These are phyloP conservation scores for Pantelozetes paolii DNA, from an alignment of 2,888 invertebrate species.

Conservation along the genomic window DNA sequence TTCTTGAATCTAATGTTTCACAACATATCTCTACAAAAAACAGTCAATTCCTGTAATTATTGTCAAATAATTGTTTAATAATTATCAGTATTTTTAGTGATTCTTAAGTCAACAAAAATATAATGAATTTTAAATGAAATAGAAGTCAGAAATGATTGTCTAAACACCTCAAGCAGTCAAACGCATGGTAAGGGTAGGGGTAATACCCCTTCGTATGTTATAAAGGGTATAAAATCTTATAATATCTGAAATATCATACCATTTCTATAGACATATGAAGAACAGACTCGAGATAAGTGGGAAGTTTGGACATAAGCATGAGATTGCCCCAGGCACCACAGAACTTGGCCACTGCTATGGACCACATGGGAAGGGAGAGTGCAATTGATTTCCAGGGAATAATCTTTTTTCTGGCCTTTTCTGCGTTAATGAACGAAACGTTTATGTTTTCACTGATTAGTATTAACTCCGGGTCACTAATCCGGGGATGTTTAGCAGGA, in stretches of 20 bases:
- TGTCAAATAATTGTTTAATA: too few relatives aligned
- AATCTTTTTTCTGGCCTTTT: slow-evolving; percentile 14
- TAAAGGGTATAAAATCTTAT: too few relatives aligned
- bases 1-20: too few relatives aligned
- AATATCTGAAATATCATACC: slow-evolving; percentile 2
- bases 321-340: slow-evolving; percentile 48
- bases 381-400: slow-evolving; percentile 47
- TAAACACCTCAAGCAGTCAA: too few relatives aligned
- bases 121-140: too few relatives aligned
- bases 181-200: too few relatives aligned
- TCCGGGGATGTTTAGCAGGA: slow-evolving; percentile 51
- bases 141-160: too few relatives aligned
- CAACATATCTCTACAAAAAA: too few relatives aligned
- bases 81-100: too few relatives aligned
- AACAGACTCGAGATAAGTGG: slow-evolving; percentile 48
- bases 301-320: slow-evolving; percentile 48
- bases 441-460: slow-evolving; percentile 50
- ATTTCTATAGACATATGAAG: slow-evolving; percentile 47
- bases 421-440: neutral
- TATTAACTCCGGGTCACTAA: slow-evolving; percentile 50
- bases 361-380: slow-evolving; percentile 47
- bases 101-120: too few relatives aligned
- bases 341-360: slow-evolving; percentile 48
- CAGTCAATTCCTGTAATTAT: too few relatives aligned
- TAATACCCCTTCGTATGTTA: too few relatives aligned